phyloP scores from a whole-genome alignment of 2,113 vertebrate genomes.

The Mugil cephalus region DNA sequence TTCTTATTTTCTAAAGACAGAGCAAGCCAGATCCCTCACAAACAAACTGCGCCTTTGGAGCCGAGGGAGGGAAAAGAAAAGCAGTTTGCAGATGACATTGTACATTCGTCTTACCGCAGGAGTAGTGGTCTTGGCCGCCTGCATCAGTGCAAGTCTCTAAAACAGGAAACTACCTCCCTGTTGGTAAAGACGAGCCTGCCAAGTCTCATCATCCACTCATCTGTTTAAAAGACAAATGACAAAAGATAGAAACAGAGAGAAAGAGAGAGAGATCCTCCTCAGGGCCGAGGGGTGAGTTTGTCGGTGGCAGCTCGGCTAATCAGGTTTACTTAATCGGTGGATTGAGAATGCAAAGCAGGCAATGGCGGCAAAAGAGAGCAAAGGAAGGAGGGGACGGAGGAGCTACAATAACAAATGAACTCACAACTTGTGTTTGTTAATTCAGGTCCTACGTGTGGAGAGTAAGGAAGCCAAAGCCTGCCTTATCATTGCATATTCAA shows the following conservation, averaged over 20 bases:
- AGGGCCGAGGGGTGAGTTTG: constrained; percentile 54
- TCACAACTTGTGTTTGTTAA: constrained; percentile 64
- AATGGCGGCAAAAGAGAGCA: constrained; percentile 9
- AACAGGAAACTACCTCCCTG: constrained; percentile 43
- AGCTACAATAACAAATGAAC: constrained; percentile 57
- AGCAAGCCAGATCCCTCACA: background rate
- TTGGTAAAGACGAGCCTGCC: constrained; percentile 48
- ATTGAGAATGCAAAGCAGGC: constrained; percentile 58
- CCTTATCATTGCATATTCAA: constrained; percentile 37
- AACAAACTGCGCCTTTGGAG: background rate
- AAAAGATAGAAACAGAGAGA: constrained; percentile 19
- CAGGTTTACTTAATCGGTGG: constrained; percentile 72
- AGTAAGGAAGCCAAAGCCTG: constrained; percentile 29
- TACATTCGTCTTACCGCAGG: constrained; percentile 33
- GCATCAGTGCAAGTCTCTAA: constrained; percentile 22
- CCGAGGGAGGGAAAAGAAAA: background rate
- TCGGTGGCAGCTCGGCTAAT: constrained; percentile 51
- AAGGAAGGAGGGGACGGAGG: constrained; percentile 3
- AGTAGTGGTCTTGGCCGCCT: constrained; percentile 32
- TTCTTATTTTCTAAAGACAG: background rate
- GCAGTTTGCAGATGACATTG: constrained; percentile 19
- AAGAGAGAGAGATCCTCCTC: constrained; percentile 20
- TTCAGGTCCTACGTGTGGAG: no score
- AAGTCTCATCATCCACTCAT: constrained; percentile 62
- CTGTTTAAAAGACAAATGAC: constrained; percentile 51